Base-by-base conservation (phyloP, 2,113 vertebrate species). In the Suncus etruscus region DNA sequence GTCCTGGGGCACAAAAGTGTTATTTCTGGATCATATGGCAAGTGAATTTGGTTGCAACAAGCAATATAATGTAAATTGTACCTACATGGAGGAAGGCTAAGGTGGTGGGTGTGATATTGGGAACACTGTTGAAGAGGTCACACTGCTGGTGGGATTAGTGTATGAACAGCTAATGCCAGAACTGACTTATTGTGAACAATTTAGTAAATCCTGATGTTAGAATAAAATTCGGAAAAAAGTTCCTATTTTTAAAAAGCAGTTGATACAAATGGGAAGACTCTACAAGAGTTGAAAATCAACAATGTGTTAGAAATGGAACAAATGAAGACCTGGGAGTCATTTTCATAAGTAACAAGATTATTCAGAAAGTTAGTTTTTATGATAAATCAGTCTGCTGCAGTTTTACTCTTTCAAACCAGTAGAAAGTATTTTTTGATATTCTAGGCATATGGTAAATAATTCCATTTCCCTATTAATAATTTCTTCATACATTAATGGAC, bases 381-480 rank as follows among this genome's bases (percentile, higher is more conserved):
- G 82, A 94, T 87, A 78, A 89, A 45, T 4, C 72, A 3, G 1
- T 95, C 87, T 89, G 39, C 31, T 39, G 82, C 75, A 93, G 32
- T 79, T 95, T 94, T 88, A 89, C 50, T 95, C 79, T 93, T 95
- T 95, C 85, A 78, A 51, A 74, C 61, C 29, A 73, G 75, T 5
- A 54, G 15, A 72, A 84, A 80, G 96, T 94, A 63, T 87, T 86
- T 95, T 83, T 89, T 32, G 95, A 87, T 54, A 80, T 32, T 81
- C 76, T 70, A 16, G 29, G 20, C 20, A 87, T 25, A 73, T 73
- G 22, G 8, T 15, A 82, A 83, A 66, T 4, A 79, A 58, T 79
- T 92, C 18, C 15, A 88, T 83, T 69, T 65, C 50, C 90, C n/a
- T 91, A 31, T 24, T 84, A 51, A 84, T 73, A 69, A 48, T 85